Evolutionary conservation across 2,113 vertebrate species (phyloP).

Genomic region (Spilogale gracilis): DNA sequence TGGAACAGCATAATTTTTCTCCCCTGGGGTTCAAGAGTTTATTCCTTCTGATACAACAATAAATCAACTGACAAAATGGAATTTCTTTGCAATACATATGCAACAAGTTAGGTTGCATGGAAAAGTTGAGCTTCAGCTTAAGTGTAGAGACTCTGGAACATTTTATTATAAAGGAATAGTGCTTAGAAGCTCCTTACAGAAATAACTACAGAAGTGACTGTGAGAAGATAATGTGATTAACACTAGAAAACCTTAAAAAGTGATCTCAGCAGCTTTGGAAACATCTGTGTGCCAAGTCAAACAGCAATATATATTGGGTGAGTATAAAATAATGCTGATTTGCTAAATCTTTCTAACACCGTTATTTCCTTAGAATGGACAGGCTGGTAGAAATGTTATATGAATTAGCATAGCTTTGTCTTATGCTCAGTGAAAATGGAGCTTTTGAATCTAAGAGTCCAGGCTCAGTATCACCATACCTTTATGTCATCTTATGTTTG

Average conservation of each 20-base stretch:
- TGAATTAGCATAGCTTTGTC: background rate
- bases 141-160: constrained; percentile 8
- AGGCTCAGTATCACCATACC: constrained; percentile 10
- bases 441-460: constrained; percentile 42
- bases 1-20: constrained; percentile 28
- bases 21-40: constrained; percentile 62
- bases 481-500: constrained; percentile 68
- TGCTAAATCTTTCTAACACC: constrained; percentile 51
- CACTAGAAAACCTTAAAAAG: background rate
- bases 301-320: background rate
- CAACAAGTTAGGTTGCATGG: constrained; percentile 64
- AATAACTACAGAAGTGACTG: background rate
- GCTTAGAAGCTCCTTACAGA: constrained; percentile 40
- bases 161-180: constrained; percentile 48
- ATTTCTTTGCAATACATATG: constrained; percentile 71
- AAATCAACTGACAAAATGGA: constrained; percentile 76
- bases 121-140: constrained; percentile 50
- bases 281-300: background rate
- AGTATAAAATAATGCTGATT: constrained; percentile 55
- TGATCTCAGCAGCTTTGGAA: constrained; percentile 39
- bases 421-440: constrained; percentile 64
- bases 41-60: constrained; percentile 64
- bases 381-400: background rate
- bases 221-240: constrained; percentile 7
- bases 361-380: background rate